Evolutionary conservation across 2,797 vertebrate genomes (phyloP).

Genomic region (Rachycentron canadum): DNA sequence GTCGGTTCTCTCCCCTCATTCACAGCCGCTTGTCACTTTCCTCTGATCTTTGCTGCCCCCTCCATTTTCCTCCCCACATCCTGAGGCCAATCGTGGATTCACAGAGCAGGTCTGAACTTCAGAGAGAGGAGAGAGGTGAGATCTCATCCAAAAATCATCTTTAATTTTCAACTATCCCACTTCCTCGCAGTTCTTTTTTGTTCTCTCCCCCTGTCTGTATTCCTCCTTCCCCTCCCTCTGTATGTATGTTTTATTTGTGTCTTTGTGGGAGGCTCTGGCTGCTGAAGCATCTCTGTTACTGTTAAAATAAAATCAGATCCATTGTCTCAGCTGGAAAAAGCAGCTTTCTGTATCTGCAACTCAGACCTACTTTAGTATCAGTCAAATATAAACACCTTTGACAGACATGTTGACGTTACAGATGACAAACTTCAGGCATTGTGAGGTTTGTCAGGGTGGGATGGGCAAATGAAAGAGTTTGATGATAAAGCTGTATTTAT

Average conservation of each 20-base stretch:
- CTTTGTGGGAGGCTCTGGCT: background rate
- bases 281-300: background rate
- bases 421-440: too few relatives aligned
- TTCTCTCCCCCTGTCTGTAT: background rate
- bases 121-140: conserved; percentile 17
- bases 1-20: conserved; percentile 9
- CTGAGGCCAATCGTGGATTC: conserved; percentile 30
- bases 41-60: conserved; percentile 9
- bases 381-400: too few relatives aligned
- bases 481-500: background rate
- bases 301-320: background rate
- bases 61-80: background rate
- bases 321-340: background rate
- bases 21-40: conserved; percentile 27
- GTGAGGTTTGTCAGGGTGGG: background rate
- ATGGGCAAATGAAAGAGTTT: background rate
- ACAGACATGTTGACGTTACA: too few relatives aligned
- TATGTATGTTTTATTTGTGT: conserved; percentile 8
- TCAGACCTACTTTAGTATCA: background rate
- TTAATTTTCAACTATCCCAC: conserved; percentile 1
- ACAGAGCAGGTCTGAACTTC: conserved; percentile 27
- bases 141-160: conserved; percentile 22
- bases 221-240: background rate
- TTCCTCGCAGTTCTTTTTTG: background rate
- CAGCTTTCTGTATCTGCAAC: background rate